Evolutionary conservation across 2,113 vertebrate species (phyloP), one percentile per base, ranked within the genome.

Genomic region (Panurus biarmicus): DNA sequence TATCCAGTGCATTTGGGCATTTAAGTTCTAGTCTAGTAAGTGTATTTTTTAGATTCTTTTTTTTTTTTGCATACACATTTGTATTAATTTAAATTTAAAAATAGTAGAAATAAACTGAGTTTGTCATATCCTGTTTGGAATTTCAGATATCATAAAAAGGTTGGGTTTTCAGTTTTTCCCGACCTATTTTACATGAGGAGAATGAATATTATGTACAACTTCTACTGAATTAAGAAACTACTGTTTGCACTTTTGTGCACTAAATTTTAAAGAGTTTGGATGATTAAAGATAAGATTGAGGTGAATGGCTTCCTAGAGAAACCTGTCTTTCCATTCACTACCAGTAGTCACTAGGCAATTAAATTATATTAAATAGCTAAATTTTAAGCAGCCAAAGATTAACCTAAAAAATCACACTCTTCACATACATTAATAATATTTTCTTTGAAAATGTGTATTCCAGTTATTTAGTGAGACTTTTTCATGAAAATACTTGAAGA

Each of bases 1-100:
- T 61, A 51, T 7, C 13, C 5, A 50, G 3, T 48, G 25, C 0
- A 0, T 60, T 57, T 72, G 22, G 31, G 7, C 8, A 38, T 15
- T 44, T 53, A 51, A 64, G 6, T 80, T 12, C 45, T 74, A 40
- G 19, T 66, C 20, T 66, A 57, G 11, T 58, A 60, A 29, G n/a
- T 77, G 5, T 42, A 6, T 51, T 82, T 91, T 71, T 80, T n/a
- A 31, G n/a, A 54, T 67, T 67, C 0, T 47, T 25, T 45, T 65
- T 65, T 22, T 82, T 44, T 29, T 12, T n/a, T n/a, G n/a, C 8
- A 36, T 61, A 29, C 6, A 24, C 0, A 1, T 69, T 65, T 14
- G 3, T 36, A 84, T 67, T 47, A 88, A 73, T 19, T 65, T 56
- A 11, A 3, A 4, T 82, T 72, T 77, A 13, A 54, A 90, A 62